These are phyloP conservation scores for Pseudobourletiella spinata DNA, from an alignment of 1,140 invertebrate species.

Conservation along the genomic window DNA sequence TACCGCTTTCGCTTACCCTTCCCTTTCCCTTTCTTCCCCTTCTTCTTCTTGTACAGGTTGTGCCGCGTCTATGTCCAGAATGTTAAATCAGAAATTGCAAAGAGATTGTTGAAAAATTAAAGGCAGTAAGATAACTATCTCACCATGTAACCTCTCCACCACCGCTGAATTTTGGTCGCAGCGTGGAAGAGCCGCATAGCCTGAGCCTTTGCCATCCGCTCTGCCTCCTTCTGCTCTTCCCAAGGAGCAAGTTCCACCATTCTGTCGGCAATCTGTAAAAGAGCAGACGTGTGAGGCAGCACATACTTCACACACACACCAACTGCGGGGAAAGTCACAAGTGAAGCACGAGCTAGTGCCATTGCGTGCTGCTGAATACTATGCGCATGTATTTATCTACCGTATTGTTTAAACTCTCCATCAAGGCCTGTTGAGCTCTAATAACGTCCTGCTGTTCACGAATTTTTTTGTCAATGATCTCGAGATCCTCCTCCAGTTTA, in stretches of 20 bases:
- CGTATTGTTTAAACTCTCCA: slow-evolving; percentile 17
- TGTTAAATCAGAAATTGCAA: too few species aligned
- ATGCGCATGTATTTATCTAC: too few species aligned
- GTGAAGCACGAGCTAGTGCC: too few species aligned
- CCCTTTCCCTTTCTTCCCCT: slow-evolving; percentile 23
- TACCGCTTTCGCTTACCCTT: slow-evolving; percentile 12
- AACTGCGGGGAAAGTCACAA: too few species aligned
- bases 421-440: slow-evolving; percentile 13
- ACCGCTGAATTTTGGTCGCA: slow-evolving; percentile 33
- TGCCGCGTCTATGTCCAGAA: slow-evolving; percentile 16
- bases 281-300: too few species aligned
- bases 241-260: slow-evolving; percentile 31
- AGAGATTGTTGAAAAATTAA: too few species aligned
- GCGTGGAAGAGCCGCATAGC: slow-evolving; percentile 18
- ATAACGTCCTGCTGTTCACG: slow-evolving; percentile 17
- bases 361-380: too few species aligned
- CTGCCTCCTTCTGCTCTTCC: slow-evolving; percentile 31
- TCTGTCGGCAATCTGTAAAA: slow-evolving; percentile 26
- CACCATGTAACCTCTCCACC: slow-evolving; percentile 35
- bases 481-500: slow-evolving; percentile 25
- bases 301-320: too few species aligned
- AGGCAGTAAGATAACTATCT: too few species aligned
- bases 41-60: slow-evolving; percentile 32
- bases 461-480: slow-evolving; percentile 22
- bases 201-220: slow-evolving; percentile 12